These are phyloP conservation scores for Grantiella picta DNA, from an alignment of 2,113 vertebrate species.

Conservation along the genomic window DNA sequence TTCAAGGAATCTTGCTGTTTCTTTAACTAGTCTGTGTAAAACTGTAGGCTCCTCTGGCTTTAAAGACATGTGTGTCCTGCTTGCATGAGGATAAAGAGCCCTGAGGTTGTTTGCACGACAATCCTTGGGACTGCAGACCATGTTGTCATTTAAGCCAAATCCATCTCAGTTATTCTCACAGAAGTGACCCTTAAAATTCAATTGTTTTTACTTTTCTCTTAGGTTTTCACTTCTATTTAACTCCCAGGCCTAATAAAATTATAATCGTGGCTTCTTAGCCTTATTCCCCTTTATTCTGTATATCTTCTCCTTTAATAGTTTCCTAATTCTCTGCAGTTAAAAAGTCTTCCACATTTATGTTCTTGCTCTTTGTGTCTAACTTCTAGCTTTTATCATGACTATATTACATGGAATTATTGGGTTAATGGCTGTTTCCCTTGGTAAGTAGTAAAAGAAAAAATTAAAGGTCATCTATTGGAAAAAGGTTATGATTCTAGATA, in stretches of 20 bases:
- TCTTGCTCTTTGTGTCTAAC: neutral
- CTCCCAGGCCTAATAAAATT: neutral
- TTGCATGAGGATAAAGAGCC: neutral
- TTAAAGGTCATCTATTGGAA: neutral
- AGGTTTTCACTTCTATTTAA: constrained; percentile 35
- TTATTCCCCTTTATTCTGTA: neutral
- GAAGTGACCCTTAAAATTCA: neutral
- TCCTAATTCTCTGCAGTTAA: constrained; percentile 12
- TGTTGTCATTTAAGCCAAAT: neutral
- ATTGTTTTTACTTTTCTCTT: neutral
- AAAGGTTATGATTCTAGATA: neutral
- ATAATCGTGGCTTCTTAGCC: neutral
- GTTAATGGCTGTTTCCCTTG: neutral
- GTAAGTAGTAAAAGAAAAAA: neutral
- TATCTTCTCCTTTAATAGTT: neutral
- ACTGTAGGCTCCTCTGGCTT: neutral
- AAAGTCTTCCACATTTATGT: neutral
- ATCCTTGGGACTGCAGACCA: neutral
- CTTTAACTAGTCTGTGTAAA: neutral
- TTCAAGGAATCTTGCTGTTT: neutral
- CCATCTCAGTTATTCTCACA: neutral
- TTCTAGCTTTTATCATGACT: neutral
- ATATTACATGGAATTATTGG: neutral
- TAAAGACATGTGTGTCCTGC: neutral
- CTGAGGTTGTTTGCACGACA: neutral